Base-by-base conservation (phyloP, 2,888 invertebrate genomes). In the Drosophila barbarae region DNA sequence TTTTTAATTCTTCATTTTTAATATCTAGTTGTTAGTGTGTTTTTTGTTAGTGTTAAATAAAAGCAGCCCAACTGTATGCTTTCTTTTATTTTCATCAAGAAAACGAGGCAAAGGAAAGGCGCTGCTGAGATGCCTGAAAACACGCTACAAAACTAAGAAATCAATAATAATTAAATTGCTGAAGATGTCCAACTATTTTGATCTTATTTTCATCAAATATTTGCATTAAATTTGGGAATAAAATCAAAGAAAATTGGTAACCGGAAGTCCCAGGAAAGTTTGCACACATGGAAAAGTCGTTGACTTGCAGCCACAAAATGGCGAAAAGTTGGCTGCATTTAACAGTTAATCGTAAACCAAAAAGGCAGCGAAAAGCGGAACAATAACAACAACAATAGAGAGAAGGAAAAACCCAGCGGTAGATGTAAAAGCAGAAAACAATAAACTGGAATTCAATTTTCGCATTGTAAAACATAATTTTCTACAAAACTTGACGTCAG, bases 391-490 rank as follows among this genome's bases (percentile, higher is more conserved):
- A n/a, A 30, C 23, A 15, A n/a, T 4, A n/a, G 13, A n/a, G 23
- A 5, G 30, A 15, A 15, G 10, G 38, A 23, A 23, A 36, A 32
- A 7, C 10, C 23, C 10, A 15, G 26, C 38, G 44, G 44, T 26
- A n/a, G 44, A 57, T 26, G 30, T 8, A 38, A 71, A 58, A 67
- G 76, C 54, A 39, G 47, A 77, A 77, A 77, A 77, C 77, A 80
- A 80, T 77, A 77, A 77, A 77, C 73, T 73, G 73, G 70, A 87
- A 87, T 87, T 86, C 84, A 87, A 87, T 87, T 87, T 87, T 85
- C 80, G 71, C 76, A 85, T 77, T 81, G 74, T 74, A 85, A 86
- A 85, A 84, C 77, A 86, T 86, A 86, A 87, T 85, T 86, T 86
- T 76, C 72, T 74, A 74, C 78, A 78, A 52, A 61, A 81, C 75